Conservation (phyloP, 2,888 invertebrate genomes). For the Eurois occulta region DNA sequence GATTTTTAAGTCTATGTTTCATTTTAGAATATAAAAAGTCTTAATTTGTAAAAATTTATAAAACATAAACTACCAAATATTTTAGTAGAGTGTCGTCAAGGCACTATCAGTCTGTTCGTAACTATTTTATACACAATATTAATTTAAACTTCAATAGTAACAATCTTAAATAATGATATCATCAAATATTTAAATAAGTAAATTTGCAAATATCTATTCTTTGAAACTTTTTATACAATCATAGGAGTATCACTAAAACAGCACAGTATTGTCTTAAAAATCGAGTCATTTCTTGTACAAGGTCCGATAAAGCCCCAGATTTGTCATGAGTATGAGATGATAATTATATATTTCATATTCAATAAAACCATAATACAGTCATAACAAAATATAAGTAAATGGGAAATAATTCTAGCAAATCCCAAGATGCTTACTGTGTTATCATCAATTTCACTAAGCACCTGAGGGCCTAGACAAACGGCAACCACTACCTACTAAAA, state of each 20-base stretch:
- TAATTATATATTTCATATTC: background rate
- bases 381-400: background rate
- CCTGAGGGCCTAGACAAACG: background rate
- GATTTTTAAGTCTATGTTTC: background rate
- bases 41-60: background rate
- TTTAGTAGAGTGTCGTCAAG: slow-evolving; percentile 25
- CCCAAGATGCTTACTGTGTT: background rate
- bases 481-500: background rate
- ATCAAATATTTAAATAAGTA: background rate
- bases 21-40: background rate
- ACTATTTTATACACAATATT: background rate
- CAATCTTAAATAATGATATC: no score
- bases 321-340: background rate
- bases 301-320: background rate
- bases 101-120: slow-evolving; percentile 52
- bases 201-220: slow-evolving; percentile 3
- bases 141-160: slow-evolving; percentile 8
- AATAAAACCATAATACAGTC: background rate
- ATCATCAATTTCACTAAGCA: background rate
- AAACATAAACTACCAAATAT: slow-evolving; percentile 15
- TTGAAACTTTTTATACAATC: background rate
- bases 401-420: background rate
- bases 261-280: slow-evolving; percentile 1
- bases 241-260: slow-evolving; percentile 22
- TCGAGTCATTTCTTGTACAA: background rate